Base-by-base conservation (phyloP, 2,888 invertebrate genomes). In the Drosophila paucipuncta region DNA sequence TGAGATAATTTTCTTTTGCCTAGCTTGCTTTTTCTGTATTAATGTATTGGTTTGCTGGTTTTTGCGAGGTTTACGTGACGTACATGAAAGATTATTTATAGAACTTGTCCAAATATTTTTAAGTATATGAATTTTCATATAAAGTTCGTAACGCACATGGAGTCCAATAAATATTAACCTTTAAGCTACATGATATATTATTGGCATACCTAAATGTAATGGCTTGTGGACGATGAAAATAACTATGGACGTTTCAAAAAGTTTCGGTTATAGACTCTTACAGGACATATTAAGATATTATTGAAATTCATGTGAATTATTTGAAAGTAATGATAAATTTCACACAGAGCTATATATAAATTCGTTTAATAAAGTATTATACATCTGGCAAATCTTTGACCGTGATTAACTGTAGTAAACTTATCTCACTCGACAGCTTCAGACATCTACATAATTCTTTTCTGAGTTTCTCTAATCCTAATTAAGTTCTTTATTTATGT, bases 61-160 rank as follows among this genome's bases (percentile, higher is more conserved):
- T 80, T 69, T 80, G 73, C 43, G 52, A 25, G 64, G 57, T 76
- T 73, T 64, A 80, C 73, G 77, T 85, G 88, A 85, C 85, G 85
- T 83, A 67, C 68, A 62, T 78, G 69, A 67, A 58, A 13, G 61
- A 74, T 47, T 57, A 35, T 64, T 59, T 60, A 53, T 66, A 53
- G 16, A 53, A 53, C 50, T 59, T 39, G 18, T 16, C 47, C 31
- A 25, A 37, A 33, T 1, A n/a, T 9, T n/a, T 9, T 3, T 3
- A 33, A 6, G 53, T 39, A 39, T 43, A 37, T 41, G n/a, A 25
- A 35, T 30, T 68, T 22, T 68, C 4, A 11, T 6, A 22, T 11
- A 16, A n/a, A 28, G 16, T 41, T 41, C 28, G 43, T 43, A 13
- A 33, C 50, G 41, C 13, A 13, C 2, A 31, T 16, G 18, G 22